Evolutionary conservation across 2,113 vertebrate genomes (phyloP).

Genomic region (Chiloscyllium plagiosum): DNA sequence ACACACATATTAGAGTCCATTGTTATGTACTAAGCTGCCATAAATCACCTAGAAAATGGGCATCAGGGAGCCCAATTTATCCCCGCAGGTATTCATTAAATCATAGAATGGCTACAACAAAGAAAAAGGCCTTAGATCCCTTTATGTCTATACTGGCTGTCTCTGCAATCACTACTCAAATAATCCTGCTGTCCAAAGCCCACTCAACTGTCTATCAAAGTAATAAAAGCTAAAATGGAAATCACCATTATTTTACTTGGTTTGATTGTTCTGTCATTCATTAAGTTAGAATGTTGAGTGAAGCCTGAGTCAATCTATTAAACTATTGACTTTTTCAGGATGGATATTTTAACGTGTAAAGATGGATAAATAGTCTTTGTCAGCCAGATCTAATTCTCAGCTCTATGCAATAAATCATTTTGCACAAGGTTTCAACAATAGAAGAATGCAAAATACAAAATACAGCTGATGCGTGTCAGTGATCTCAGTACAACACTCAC

Average conservation of each 20-base stretch:
- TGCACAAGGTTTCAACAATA: not conserved
- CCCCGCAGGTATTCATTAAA: not conserved
- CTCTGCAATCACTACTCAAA: no score
- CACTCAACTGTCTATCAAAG: not conserved
- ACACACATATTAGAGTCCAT: not conserved
- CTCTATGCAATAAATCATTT: not conserved
- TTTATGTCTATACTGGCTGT: no score
- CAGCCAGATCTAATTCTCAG: not conserved
- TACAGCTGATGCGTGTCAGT: not conserved
- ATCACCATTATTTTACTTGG: not conserved
- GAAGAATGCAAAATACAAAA: not conserved
- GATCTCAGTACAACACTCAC: not conserved
- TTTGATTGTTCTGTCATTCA: not conserved
- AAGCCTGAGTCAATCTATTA: not conserved
- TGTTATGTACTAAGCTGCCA: not conserved
- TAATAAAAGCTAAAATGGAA: not conserved
- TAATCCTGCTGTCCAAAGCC: not conserved
- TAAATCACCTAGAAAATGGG: no score
- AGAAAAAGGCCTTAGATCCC: no score
- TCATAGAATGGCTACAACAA: not conserved
- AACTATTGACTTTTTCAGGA: not conserved
- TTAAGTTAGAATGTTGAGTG: not conserved
- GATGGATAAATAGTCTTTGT: not conserved
- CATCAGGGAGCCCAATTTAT: not conserved
- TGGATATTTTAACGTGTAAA: not conserved